phyloP scores from a whole-genome alignment of 2,113 vertebrate genomes.

The Carassius gibelio region DNA sequence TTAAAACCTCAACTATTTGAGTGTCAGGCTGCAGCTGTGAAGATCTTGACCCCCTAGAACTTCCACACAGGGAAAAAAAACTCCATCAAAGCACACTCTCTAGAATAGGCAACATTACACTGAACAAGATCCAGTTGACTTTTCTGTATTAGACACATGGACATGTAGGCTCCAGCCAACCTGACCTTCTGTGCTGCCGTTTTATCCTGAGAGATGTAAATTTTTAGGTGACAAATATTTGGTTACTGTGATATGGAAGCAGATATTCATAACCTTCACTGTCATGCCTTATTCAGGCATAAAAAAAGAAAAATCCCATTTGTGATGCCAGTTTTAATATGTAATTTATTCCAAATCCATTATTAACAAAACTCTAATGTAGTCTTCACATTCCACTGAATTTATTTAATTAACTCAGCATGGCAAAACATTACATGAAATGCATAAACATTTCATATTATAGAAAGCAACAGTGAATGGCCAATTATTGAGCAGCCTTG shows the following conservation, averaged over 20 bases:
- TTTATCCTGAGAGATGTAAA: not conserved
- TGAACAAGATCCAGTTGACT: not conserved
- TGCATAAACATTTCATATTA: not conserved
- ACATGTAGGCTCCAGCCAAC: not conserved
- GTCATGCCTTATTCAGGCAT: not conserved
- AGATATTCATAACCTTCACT: conserved; percentile 28
- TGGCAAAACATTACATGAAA: not conserved
- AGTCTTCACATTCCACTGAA: not conserved
- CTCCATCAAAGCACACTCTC: conserved; percentile 5
- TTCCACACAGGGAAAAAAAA: not conserved
- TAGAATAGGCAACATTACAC: conserved; percentile 9
- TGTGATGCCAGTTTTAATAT: not conserved
- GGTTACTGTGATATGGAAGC: not conserved
- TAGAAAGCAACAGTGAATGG: not conserved
- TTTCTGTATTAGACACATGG: not conserved
- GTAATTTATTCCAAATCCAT: not conserved
- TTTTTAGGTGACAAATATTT: not conserved
- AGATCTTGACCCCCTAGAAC: conserved; percentile 26
- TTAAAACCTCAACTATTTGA: conserved; percentile 43
- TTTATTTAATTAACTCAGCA: not conserved
- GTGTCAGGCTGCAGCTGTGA: conserved; percentile 47
- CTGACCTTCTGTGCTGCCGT: not conserved
- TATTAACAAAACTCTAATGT: not conserved
- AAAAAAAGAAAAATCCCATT: not conserved
- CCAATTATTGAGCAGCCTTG: not conserved